Percentiles rank a stretch among this genome's conserved stretches.
phyloP scores from a whole-genome alignment of 2,113 vertebrate genomes.

The Corythaeola cristata region DNA sequence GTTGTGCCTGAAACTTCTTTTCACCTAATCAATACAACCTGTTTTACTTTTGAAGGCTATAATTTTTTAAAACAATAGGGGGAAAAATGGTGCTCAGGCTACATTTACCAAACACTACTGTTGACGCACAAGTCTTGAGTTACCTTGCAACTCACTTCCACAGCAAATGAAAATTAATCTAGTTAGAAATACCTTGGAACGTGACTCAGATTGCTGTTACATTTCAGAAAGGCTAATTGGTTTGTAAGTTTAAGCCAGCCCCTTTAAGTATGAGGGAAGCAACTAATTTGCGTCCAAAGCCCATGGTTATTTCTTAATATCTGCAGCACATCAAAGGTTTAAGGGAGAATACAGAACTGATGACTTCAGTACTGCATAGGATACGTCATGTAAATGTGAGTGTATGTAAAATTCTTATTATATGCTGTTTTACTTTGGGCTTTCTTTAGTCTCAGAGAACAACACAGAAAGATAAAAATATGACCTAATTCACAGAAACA shows the following conservation, averaged over 20 bases:
- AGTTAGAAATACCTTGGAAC: background rate
- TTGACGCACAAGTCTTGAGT: background rate
- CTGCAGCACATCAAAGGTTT: background rate
- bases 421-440: background rate
- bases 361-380: background rate
- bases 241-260: background rate
- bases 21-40: background rate
- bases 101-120: background rate
- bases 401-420: background rate
- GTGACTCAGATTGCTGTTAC: background rate
- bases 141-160: background rate
- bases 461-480: background rate
- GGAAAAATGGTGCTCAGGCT: background rate
- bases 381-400: background rate
- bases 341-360: background rate
- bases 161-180: background rate
- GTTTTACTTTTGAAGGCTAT: background rate
- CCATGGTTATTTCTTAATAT: background rate
- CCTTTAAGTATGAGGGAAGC: background rate
- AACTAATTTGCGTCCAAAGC: background rate
- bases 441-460: background rate
- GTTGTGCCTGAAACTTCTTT: background rate
- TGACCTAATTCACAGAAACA: background rate
- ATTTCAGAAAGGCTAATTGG: slow-evolving; percentile 17
- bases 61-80: background rate